A percentile compares a stretch with the other conserved stretches of the same genome.
phyloP scores from a whole-genome alignment of 1,140 invertebrate species.

The Apis laboriosa region DNA sequence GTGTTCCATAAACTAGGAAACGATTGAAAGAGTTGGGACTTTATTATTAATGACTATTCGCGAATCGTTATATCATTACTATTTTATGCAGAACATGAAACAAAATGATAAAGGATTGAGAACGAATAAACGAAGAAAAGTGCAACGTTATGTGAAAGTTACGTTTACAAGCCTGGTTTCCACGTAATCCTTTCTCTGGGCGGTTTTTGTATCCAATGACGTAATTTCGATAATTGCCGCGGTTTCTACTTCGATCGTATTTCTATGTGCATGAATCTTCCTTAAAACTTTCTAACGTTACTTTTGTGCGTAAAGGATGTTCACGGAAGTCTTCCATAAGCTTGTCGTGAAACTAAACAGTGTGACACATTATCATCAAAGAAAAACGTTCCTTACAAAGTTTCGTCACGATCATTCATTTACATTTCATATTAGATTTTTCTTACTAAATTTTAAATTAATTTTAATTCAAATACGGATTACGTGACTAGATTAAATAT shows the following conservation, averaged over 20 bases:
- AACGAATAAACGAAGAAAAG: conserved; percentile 25
- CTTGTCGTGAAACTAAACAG: background rate
- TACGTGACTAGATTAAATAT: too few species aligned
- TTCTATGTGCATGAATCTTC: conserved; percentile 44
- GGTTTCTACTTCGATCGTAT: conserved; percentile 53
- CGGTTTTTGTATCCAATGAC: conserved; percentile 37
- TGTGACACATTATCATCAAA: background rate
- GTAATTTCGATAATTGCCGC: conserved; percentile 63
- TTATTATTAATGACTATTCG: background rate
- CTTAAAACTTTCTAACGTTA: conserved; percentile 62
- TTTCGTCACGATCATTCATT: too few species aligned
- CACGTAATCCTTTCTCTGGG: conserved; percentile 37
- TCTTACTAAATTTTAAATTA: background rate
- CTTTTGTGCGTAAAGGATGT: background rate
- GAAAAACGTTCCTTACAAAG: background rate
- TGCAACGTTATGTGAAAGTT: conserved; percentile 39
- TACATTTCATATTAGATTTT: too few species aligned
- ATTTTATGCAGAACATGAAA: background rate
- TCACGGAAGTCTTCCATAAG: conserved; percentile 8
- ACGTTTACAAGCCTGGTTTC: conserved; percentile 24
- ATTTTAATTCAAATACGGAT: background rate
- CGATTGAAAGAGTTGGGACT: background rate
- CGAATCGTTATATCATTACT: background rate
- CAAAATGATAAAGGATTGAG: background rate
- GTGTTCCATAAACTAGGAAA: conserved; percentile 7